phyloP scores from a whole-genome alignment of 2,888 invertebrate genomes.

The Rapana venosa region DNA sequence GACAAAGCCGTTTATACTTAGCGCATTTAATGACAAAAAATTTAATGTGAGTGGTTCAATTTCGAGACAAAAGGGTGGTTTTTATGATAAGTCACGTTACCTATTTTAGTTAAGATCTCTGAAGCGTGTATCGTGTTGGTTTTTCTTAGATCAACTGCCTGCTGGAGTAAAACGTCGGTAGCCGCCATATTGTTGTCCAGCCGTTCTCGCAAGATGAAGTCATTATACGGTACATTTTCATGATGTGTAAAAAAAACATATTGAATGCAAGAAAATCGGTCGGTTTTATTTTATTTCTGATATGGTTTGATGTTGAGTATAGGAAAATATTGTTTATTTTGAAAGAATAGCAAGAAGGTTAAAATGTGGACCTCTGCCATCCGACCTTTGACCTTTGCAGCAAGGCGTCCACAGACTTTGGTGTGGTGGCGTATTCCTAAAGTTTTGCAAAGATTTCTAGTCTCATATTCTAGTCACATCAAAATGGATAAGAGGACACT shows the following conservation, averaged over 20 bases:
- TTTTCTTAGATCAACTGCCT: constrained; percentile 49
- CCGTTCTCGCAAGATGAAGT: constrained; percentile 11
- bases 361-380: not conserved
- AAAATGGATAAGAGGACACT: constrained; percentile 62
- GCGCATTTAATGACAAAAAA: not conserved
- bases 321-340: too few relatives aligned
- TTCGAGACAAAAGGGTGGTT: not conserved
- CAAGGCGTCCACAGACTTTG: not conserved
- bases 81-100: constrained; percentile 25
- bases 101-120: constrained; percentile 51
- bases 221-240: not conserved
- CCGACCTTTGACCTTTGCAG: not conserved
- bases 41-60: not conserved
- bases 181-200: constrained; percentile 52
- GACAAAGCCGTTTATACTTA: constrained; percentile 40
- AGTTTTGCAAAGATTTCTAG: not conserved
- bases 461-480: not conserved
- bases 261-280: too few relatives aligned
- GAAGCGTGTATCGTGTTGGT: constrained; percentile 52
- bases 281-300: too few relatives aligned
- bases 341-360: not conserved
- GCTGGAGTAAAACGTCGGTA: constrained; percentile 51
- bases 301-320: too few relatives aligned
- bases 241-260: too few relatives aligned
- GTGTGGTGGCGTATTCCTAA: not conserved